phyloP scores from a whole-genome alignment of 1,140 invertebrate genomes.

The Neuroterus valhalla region DNA sequence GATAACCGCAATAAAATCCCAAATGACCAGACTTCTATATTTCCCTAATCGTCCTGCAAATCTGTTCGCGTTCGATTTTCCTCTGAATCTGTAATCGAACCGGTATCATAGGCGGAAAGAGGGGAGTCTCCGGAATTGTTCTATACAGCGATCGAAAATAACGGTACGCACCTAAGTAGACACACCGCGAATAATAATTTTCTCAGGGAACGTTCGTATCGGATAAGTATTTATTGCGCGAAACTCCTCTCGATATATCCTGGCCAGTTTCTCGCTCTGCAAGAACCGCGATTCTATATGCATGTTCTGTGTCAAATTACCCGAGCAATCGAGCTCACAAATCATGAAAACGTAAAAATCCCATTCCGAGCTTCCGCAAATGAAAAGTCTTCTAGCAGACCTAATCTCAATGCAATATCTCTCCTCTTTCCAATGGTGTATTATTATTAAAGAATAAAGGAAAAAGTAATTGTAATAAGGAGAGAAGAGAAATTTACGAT shows the following conservation, averaged over 20 bases:
- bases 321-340: slow-evolving; percentile 19
- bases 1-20: neutral
- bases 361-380: slow-evolving; percentile 17
- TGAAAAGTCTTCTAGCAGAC: slow-evolving; percentile 5
- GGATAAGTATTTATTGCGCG: slow-evolving; percentile 45
- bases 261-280: slow-evolving; percentile 34
- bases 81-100: slow-evolving; percentile 32
- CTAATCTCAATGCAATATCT: slow-evolving; percentile 44
- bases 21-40: slow-evolving; percentile 2
- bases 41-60: slow-evolving; percentile 9
- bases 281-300: slow-evolving; percentile 26
- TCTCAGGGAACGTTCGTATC: slow-evolving; percentile 41
- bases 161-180: slow-evolving; percentile 1
- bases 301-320: slow-evolving; percentile 25
- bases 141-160: slow-evolving; percentile 25
- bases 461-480: neutral
- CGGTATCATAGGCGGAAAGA: slow-evolving; percentile 20
- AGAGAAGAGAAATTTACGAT: no score
- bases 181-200: slow-evolving; percentile 45
- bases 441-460: neutral
- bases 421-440: slow-evolving; percentile 27
- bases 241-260: slow-evolving; percentile 44
- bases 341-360: slow-evolving; percentile 19
- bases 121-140: slow-evolving; percentile 19
- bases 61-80: slow-evolving; percentile 25